phyloP scores from a whole-genome alignment of 2,888 invertebrate genomes.

The Eupithecia insigniata region DNA sequence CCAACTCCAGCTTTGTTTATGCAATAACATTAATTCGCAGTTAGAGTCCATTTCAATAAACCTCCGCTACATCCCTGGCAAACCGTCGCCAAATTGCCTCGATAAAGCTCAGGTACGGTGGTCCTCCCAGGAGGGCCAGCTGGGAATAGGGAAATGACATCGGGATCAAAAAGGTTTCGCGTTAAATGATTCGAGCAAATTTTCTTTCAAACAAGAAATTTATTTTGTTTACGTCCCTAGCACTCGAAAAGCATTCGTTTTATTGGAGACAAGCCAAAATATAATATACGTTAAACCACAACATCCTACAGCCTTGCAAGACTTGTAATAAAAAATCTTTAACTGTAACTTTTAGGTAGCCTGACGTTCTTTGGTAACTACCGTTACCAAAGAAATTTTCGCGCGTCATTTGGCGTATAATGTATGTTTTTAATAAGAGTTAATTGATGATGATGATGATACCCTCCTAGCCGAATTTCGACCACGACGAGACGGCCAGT shows the following conservation, averaged over 20 bases:
- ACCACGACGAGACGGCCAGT: too few species aligned
- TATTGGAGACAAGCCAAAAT: conserved; percentile 21
- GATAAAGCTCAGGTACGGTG: conserved; percentile 39
- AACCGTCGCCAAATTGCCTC: conserved; percentile 33
- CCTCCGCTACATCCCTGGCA: conserved; percentile 21
- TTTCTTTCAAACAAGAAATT: conserved; percentile 8
- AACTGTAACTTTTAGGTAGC: not conserved
- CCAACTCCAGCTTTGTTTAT: conserved; percentile 4
- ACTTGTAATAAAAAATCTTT: not conserved
- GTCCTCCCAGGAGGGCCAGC: conserved; percentile 37
- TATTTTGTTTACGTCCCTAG: conserved; percentile 8
- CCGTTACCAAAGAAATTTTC: too few species aligned
- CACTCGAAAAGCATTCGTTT: conserved; percentile 10
- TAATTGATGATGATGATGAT: too few species aligned
- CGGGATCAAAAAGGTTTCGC: conserved; percentile 31
- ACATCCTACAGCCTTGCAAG: conserved; percentile 20
- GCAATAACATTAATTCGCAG: conserved; percentile 42
- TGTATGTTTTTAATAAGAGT: not conserved
- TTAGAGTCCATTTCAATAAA: conserved; percentile 39
- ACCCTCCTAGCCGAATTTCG: too few species aligned
- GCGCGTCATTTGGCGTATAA: not conserved
- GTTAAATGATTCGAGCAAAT: conserved; percentile 27
- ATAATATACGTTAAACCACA: conserved; percentile 21
- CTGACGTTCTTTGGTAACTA: not conserved
- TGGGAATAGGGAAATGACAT: conserved; percentile 33